Evolutionary conservation across 37 sponge, comb jelly and placozoan genomes (phyloP).

Genomic region (Chondrilla cf. caribensis): DNA sequence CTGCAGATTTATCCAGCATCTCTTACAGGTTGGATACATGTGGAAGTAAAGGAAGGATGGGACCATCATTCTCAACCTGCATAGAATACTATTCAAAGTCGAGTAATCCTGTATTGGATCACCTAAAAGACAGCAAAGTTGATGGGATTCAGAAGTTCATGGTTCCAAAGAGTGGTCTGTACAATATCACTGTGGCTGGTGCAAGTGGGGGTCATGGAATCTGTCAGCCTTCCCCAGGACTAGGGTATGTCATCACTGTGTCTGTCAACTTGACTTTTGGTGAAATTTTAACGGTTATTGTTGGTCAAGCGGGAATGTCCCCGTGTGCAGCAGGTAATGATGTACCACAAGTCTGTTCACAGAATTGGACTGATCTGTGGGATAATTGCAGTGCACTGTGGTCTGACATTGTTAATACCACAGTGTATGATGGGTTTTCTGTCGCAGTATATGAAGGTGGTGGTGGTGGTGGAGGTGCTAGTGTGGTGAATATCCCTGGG

Average conservation of each 20-base stretch:
- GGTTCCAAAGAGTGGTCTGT: slow-evolving; percentile 47
- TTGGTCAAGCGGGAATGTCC: slow-evolving; percentile 1
- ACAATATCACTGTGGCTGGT: slow-evolving; percentile 66
- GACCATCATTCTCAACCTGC: slow-evolving; percentile 22
- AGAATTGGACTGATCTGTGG: too few species aligned
- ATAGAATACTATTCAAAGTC: neutral
- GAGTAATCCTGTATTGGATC: neutral
- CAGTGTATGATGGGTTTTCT: neutral
- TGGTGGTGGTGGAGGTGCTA: slow-evolving; percentile 20
- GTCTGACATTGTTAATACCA: neutral
- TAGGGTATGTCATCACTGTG: slow-evolving; percentile 31
- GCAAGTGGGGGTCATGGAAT: slow-evolving; percentile 55
- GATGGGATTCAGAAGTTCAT: slow-evolving; percentile 41
- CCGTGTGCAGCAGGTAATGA: neutral
- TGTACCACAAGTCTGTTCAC: neutral
- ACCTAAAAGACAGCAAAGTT: neutral
- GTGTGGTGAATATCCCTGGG: neutral
- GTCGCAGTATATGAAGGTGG: neutral
- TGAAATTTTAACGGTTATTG: neutral
- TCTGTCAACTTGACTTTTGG: neutral
- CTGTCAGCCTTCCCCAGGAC: slow-evolving; percentile 21
- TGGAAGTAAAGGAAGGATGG: slow-evolving; percentile 15
- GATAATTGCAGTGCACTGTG: too few species aligned
- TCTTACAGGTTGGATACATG: slow-evolving; percentile 20
- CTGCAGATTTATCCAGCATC: neutral